Evolutionary conservation across 2,797 vertebrate species (phyloP).

Genomic region (Gallinago nigripennis): DNA sequence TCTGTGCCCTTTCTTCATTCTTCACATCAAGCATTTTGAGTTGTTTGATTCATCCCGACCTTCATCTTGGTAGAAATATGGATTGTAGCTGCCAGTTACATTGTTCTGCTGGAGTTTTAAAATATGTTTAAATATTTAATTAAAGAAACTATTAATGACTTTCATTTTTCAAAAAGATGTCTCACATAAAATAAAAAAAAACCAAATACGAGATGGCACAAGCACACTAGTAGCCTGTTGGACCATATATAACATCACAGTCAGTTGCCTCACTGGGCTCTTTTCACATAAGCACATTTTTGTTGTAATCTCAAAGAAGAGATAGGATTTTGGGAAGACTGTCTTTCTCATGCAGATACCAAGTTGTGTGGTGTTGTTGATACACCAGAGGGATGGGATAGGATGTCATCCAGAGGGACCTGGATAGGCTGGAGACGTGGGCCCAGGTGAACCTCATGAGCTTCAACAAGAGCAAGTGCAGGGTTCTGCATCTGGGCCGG

Average conservation of each 20-base stretch:
- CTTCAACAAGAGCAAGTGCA: too few species aligned
- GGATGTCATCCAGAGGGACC: too few species aligned
- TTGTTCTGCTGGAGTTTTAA: not conserved
- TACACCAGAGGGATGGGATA: too few species aligned
- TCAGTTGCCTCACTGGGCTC: not conserved
- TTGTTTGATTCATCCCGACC: not conserved
- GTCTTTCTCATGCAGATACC: not conserved
- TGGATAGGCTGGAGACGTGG: too few species aligned
- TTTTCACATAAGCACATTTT: not conserved
- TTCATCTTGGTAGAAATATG: not conserved
- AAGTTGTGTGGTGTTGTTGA: too few species aligned
- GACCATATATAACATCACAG: not conserved
- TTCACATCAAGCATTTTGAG: not conserved
- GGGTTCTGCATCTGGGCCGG: too few species aligned
- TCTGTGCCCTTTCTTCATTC: not conserved
- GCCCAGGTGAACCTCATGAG: too few species aligned
- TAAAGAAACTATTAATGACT: not conserved
- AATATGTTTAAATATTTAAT: not conserved
- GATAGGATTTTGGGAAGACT: not conserved
- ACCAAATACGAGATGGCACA: not conserved
- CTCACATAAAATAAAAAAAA: not conserved
- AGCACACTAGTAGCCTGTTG: fast-evolving
- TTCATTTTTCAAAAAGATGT: not conserved
- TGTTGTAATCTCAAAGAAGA: not conserved
- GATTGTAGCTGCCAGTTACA: not conserved